Percentiles rank a stretch among this genome's conserved stretches.
Conservation (phyloP, 2,888 invertebrate genomes). For the Anoncus sp. region DNA sequence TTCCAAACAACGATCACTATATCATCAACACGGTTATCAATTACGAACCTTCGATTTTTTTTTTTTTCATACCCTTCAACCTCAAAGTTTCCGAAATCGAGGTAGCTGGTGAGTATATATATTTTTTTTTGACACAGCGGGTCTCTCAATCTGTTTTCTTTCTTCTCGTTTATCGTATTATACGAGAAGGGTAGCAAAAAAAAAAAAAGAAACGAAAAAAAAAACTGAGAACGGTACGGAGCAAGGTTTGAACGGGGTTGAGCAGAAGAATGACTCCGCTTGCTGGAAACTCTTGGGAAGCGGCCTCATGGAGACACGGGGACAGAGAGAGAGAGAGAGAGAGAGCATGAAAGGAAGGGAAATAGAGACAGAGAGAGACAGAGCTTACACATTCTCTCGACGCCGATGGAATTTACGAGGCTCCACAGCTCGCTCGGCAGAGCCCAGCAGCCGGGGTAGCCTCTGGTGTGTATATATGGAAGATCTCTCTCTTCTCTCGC, state of each 20-base stretch:
- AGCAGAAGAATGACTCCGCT: conserved; percentile 24
- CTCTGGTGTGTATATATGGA: conserved; percentile 41
- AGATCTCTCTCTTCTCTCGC: conserved; percentile 30
- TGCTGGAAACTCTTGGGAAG: conserved; percentile 56
- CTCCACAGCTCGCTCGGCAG: conserved; percentile 49
- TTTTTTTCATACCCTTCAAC: background rate
- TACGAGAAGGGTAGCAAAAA: background rate
- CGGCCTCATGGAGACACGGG: conserved; percentile 49
- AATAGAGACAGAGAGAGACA: conserved; percentile 22
- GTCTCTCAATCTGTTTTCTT: conserved; percentile 23
- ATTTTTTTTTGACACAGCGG: background rate
- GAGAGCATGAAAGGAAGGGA: conserved; percentile 3
- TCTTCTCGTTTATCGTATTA: conserved; percentile 7
- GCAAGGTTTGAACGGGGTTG: conserved; percentile 40
- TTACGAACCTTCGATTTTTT: conserved; percentile 8
- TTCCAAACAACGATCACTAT: conserved; percentile 8
- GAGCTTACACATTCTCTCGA: conserved; percentile 63
- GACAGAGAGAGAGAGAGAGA: conserved; percentile 27
- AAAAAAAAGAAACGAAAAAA: conserved; percentile 4
- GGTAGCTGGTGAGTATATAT: conserved; percentile 26
- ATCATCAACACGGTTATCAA: conserved; percentile 9
- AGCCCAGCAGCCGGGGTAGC: conserved; percentile 36
- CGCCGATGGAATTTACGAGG: conserved; percentile 63
- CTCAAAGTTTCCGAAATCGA: conserved; percentile 32
- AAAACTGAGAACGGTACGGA: conserved; percentile 12